Base-by-base conservation (phyloP, 2,797 vertebrate genomes). In the Yasuhikotakia modesta region DNA sequence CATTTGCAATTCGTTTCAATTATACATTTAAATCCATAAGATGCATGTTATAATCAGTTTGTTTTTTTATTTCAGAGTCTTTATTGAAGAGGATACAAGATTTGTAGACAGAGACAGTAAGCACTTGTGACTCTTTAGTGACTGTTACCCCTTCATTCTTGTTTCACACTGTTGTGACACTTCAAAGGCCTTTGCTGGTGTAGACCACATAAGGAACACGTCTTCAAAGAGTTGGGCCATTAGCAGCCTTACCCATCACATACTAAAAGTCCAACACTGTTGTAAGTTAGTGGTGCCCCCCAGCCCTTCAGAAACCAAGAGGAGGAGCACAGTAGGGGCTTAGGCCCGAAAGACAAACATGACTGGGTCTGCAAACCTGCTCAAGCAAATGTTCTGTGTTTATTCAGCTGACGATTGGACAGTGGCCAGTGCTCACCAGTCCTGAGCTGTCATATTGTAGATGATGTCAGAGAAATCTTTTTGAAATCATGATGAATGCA, bases 401-500 rank as follows among this genome's bases (percentile, higher is more conserved):
- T 95, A 93, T 95, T 95, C 92, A 95, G 92, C 91, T 91, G 91
- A 94, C 91, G 88, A 92, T 90, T 95, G 93, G 95, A 94, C 88
- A 77, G 87, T 91, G 92, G 92, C 95, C 94, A 93, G 91, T 84
- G 87, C 92, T 89, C 94, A 92, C 91, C 89, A 92, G 90, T 90
- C 90, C 91, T 90, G 90, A 88, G 85, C 83, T 65, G 66, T 39
- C 39, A 83, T 88, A 89, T 90, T 79, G 84, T 86, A 81, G 87
- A 92, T 92, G 91, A 94, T 94, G 93, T 81, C 91, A 93, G 91
- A 91, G 88, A 93, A 95, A 91, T 92, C 88, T 91, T 73, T 84
- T 85, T 92, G 92, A 94, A 94, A 81, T 94, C 92, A 92, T 91
- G 94, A 94, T 92, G 95, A 96, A 96, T 95, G 91, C 95, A 92